Percentiles rank a stretch among this genome's conserved stretches.
phyloP scores from a whole-genome alignment of 2,888 invertebrate species.

The Eurytoma adleriae region DNA sequence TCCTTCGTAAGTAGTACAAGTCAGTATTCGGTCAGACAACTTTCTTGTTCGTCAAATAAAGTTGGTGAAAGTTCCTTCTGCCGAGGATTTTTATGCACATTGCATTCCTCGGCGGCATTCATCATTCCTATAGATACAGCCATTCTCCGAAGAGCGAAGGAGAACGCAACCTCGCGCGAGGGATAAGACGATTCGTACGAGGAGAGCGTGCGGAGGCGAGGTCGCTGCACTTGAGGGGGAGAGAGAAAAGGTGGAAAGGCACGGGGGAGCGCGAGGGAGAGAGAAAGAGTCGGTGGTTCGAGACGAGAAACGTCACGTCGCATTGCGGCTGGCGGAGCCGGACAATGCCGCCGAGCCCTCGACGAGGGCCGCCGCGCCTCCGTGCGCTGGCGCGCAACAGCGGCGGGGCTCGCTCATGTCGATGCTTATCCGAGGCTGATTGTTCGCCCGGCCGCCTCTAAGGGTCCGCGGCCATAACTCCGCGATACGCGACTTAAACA shows the following conservation, averaged over 20 bases:
- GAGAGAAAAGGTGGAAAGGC: constrained; percentile 15
- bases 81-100: too few species aligned
- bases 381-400: neutral
- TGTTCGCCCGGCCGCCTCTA: constrained; percentile 5
- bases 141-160: too few species aligned
- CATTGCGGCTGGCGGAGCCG: constrained; percentile 65
- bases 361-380: constrained; percentile 8
- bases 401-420: constrained; percentile 13
- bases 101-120: too few species aligned
- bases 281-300: neutral
- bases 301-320: constrained; percentile 62
- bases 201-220: neutral
- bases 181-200: neutral
- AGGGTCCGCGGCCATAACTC: constrained; percentile 12
- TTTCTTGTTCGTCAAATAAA: too few species aligned
- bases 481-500: constrained; percentile 47
- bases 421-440: constrained; percentile 42
- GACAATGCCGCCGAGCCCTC: constrained; percentile 62
- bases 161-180: too few species aligned
- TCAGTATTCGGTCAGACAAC: too few species aligned
- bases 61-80: too few species aligned
- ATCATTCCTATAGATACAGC: too few species aligned
- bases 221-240: neutral
- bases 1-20: too few species aligned
- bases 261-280: neutral